Evolutionary conservation across 1,140 invertebrate species (phyloP).

Genomic region (Ylistrum balloti): DNA sequence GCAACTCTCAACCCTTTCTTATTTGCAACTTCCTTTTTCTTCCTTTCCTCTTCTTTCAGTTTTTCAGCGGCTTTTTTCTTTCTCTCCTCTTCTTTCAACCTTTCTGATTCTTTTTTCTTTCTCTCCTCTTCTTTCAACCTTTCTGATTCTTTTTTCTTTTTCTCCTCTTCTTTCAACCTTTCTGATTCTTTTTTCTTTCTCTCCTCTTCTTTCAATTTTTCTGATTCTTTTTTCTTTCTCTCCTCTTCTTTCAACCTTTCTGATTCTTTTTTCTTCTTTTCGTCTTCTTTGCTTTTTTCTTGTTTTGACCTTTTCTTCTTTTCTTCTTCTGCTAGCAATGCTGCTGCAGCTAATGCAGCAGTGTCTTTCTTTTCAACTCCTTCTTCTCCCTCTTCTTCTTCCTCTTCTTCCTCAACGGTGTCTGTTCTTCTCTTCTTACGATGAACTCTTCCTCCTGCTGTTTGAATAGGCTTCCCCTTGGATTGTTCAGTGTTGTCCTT

Average conservation of each 20-base stretch:
- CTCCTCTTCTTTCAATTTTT: conserved; percentile 49
- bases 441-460: background rate
- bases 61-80: conserved; percentile 50
- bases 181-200: conserved; percentile 51
- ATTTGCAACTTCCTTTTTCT: conserved; percentile 44
- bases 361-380: conserved; percentile 43
- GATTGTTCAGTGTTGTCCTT: background rate
- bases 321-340: conserved; percentile 19
- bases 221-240: conserved; percentile 48
- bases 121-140: conserved; percentile 53
- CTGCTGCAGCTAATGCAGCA: conserved; percentile 45
- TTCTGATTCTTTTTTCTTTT: conserved; percentile 51
- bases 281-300: background rate
- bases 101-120: conserved; percentile 64
- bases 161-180: conserved; percentile 43
- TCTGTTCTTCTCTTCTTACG: conserved; percentile 42
- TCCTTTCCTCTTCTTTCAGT: conserved; percentile 44
- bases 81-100: conserved; percentile 71
- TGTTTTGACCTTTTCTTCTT: conserved; percentile 44
- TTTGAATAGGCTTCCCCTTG: background rate
- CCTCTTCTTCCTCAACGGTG: conserved; percentile 41
- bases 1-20: conserved; percentile 32
- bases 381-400: conserved; percentile 43
- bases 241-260: conserved; percentile 42
- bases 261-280: conserved; percentile 45